These are phyloP conservation scores for Drosophila nasuta DNA, from an alignment of 1,140 invertebrate species.

Conservation along the genomic window DNA sequence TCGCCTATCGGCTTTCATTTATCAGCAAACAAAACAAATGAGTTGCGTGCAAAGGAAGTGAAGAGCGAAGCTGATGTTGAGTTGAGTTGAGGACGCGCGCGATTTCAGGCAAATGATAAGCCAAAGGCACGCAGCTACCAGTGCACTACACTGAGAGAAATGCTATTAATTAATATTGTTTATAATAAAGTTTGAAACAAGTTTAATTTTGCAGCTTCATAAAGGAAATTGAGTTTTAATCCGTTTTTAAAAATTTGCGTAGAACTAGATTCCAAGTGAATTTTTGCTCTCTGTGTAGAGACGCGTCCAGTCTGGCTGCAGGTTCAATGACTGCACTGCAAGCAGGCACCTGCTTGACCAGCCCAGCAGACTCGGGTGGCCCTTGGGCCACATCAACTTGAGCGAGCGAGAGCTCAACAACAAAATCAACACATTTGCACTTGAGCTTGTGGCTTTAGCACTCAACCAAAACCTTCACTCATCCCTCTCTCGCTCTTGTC, in stretches of 20 bases:
- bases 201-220: too few species aligned
- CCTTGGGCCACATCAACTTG: slow-evolving; percentile 26
- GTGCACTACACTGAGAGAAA: background rate
- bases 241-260: too few species aligned
- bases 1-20: slow-evolving; percentile 43
- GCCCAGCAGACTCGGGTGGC: background rate
- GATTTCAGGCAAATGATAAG: slow-evolving; percentile 41
- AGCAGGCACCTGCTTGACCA: slow-evolving; percentile 62
- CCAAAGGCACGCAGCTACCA: slow-evolving; percentile 45
- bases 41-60: slow-evolving; percentile 58
- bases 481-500: background rate
- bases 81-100: background rate
- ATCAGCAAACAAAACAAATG: slow-evolving; percentile 67
- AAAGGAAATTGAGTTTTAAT: too few species aligned
- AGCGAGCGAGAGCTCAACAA: slow-evolving; percentile 48
- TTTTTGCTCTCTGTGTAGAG: background rate
- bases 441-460: slow-evolving; percentile 49
- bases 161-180: too few species aligned
- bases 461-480: slow-evolving; percentile 52
- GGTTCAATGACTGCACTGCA: slow-evolving; percentile 65
- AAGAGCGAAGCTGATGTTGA: background rate
- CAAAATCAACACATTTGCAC: slow-evolving; percentile 72
- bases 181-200: too few species aligned
- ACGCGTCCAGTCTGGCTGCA: background rate
- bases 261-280: too few species aligned